Base-by-base conservation (phyloP, 2,888 invertebrate species). In the Schrankia costaestrigalis region DNA sequence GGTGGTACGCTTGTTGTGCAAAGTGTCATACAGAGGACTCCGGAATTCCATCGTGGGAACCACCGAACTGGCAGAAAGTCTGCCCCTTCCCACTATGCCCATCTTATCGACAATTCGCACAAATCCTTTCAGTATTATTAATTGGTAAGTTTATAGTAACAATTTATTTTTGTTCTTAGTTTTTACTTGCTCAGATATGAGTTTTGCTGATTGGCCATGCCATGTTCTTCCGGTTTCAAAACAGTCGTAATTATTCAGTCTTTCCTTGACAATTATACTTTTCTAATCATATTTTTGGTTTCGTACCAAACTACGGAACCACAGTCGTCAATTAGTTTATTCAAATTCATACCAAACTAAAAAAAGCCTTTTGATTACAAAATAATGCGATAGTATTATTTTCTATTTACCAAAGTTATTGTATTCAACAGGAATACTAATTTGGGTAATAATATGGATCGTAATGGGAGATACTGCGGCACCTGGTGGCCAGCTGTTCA, bases 71-170 rank as follows among this genome's bases (percentile, higher is more conserved):
- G 95, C 91, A 92, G 61, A 92, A 91, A 73, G 73, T 94, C 62
- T 95, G 95, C 71, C 95, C 95, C 0, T 94, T 93, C 63, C 95
- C 95, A 11, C 90, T 95, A 69, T 96, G 96, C 65, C 95, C 95
- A 12, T 93, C 95, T 0, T 95, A 94, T 78, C 90, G 96, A 48
- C 93, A 94, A 68, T 92, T 95, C 68, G 93, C 95, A n/a, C 91
- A 95, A 58, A 89, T 94, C 10, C 44, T 94, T 43, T 91, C 94
- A 31, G 88, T 95, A 32, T 85, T 93, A 49, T 72, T 95, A 31
- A 92, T 96, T 65, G 94, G 91, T 91, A 67, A 85, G 74, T 49
- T 8, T n/a, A n/a, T n/a, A n/a, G 7, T 17, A 3, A 17, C n/a
- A 17, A 17, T 17, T 5, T 5, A 5, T 17, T 17, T 17, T 5